Percentiles rank a stretch among this genome's conserved stretches.
Conservation (phyloP, 2,888 invertebrate species). For the Dicycla oo region DNA sequence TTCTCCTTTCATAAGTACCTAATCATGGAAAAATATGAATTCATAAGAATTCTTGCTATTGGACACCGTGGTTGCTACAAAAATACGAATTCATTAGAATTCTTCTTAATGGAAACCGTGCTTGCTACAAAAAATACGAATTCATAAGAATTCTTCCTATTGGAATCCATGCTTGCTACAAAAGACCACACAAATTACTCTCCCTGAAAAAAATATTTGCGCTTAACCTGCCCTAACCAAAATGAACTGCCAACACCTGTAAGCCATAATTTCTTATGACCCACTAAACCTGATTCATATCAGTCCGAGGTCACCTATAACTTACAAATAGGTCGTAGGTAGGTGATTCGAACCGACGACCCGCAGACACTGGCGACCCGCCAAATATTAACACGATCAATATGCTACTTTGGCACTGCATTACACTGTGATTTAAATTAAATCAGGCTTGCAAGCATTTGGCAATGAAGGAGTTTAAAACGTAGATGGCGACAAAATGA, state of each 20-base stretch:
- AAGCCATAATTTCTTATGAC: slow-evolving; percentile 52
- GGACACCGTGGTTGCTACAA: neutral
- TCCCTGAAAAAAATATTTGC: slow-evolving; percentile 7
- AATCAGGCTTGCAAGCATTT: slow-evolving; percentile 6
- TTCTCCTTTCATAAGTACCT: neutral
- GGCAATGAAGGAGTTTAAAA: neutral
- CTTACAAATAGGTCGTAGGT: slow-evolving; percentile 40
- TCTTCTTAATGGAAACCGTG: neutral
- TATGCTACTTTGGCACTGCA: slow-evolving; percentile 20
- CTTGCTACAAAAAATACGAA: neutral
- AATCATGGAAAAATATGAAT: neutral
- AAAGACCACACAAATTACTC: neutral
- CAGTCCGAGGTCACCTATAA: slow-evolving; percentile 39
- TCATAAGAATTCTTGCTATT: neutral
- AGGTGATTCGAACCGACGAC: slow-evolving; percentile 29
- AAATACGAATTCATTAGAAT: neutral
- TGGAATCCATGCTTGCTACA: neutral
- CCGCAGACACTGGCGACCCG: slow-evolving; percentile 20
- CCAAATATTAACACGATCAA: slow-evolving; percentile 56
- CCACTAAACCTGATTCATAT: slow-evolving; percentile 54
- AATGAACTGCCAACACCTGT: slow-evolving; percentile 41
- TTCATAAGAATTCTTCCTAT: neutral
- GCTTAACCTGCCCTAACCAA: slow-evolving; percentile 6
- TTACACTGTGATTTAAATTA: slow-evolving; percentile 30
- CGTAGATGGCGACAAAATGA: neutral